Evolutionary conservation across 2,113 vertebrate genomes (phyloP).

Genomic region (Leucopsar rothschildi): DNA sequence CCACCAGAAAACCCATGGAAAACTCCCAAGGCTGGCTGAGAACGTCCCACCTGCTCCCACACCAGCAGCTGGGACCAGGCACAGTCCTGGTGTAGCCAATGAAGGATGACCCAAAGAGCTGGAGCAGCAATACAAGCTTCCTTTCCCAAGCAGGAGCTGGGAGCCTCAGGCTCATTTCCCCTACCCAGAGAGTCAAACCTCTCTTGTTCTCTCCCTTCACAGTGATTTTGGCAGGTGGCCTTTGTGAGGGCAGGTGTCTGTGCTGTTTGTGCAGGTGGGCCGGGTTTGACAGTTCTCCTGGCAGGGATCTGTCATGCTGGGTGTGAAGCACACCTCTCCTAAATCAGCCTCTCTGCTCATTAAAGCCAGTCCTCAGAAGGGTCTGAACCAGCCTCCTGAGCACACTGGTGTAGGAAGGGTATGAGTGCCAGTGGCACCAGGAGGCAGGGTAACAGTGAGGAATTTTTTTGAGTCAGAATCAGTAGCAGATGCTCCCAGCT

Average conservation of each 20-base stretch:
- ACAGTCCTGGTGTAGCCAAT: accelerated
- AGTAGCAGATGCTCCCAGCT: background rate
- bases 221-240: accelerated
- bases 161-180: background rate
- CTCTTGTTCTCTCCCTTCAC: background rate
- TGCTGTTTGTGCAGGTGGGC: background rate
- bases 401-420: background rate
- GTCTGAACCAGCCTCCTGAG: background rate
- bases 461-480: background rate
- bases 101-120: background rate
- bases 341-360: background rate
- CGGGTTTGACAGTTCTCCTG: background rate
- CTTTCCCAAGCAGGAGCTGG: background rate
- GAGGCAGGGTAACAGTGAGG: background rate
- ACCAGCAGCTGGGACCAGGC: background rate
- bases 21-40: background rate
- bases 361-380: background rate
- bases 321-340: background rate
- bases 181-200: background rate
- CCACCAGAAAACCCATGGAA: background rate
- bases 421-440: background rate
- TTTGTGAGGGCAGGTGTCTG: background rate
- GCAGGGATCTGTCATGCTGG: background rate
- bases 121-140: background rate
- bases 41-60: background rate